These are phyloP conservation scores for Dryobota labecula DNA, from an alignment of 2,888 invertebrate species.

Conservation along the genomic window DNA sequence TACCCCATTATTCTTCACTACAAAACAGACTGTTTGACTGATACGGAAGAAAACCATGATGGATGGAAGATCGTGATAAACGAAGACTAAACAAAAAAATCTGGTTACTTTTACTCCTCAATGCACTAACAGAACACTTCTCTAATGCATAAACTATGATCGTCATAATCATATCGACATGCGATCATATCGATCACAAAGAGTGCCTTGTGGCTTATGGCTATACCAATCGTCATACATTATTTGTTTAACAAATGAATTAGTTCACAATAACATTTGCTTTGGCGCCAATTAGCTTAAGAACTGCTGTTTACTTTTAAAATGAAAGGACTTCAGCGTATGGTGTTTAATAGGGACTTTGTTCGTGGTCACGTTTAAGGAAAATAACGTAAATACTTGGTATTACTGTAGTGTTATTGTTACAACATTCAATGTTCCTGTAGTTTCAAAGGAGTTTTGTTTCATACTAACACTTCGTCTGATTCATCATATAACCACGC, in stretches of 20 bases:
- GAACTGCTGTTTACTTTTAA: slow-evolving; percentile 72
- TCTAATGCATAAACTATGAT: neutral
- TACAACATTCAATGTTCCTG: slow-evolving; percentile 14
- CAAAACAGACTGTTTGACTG: slow-evolving; percentile 16
- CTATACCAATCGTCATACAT: slow-evolving; percentile 16
- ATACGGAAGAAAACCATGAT: slow-evolving; percentile 23
- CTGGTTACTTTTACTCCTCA: slow-evolving; percentile 25
- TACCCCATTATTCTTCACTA: slow-evolving; percentile 10
- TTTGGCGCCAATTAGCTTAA: slow-evolving; percentile 79
- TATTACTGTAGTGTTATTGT: slow-evolving; percentile 27
- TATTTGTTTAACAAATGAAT: slow-evolving; percentile 80
- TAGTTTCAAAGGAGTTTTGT: slow-evolving; percentile 28
- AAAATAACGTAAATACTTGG: slow-evolving; percentile 46
- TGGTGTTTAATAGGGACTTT: slow-evolving; percentile 37
- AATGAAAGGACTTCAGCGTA: slow-evolving; percentile 52
- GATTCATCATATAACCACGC: neutral
- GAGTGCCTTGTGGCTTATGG: slow-evolving; percentile 26
- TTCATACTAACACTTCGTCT: neutral
- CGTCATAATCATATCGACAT: slow-evolving; percentile 18
- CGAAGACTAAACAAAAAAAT: slow-evolving; percentile 34
- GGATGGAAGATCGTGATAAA: slow-evolving; percentile 19
- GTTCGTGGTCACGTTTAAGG: slow-evolving; percentile 55
- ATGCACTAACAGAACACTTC: slow-evolving; percentile 6
- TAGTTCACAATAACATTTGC: slow-evolving; percentile 77
- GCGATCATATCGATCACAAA: slow-evolving; percentile 25